phyloP scores from a whole-genome alignment of 2,797 vertebrate species.

The Semaprochilodus insignis region DNA sequence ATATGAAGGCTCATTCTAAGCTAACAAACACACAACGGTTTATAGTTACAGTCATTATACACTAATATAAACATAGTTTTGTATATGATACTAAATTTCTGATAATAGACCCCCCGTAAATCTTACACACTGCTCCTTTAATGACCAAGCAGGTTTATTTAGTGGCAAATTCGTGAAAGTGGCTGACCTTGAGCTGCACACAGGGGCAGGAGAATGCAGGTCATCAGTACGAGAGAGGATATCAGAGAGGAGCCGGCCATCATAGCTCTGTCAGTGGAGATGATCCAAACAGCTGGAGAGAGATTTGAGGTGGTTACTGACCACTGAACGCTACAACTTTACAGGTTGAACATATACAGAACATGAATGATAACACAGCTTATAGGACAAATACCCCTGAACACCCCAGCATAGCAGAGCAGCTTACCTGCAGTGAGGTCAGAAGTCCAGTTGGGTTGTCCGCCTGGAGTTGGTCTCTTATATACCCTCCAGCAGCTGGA shows the following conservation, averaged over 20 bases:
- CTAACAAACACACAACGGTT: no score
- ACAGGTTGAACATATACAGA: not conserved
- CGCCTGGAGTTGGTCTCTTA: slow-evolving; percentile 31
- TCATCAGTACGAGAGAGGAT: slow-evolving; percentile 41
- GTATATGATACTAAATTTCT: no score
- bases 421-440: slow-evolving; percentile 45
- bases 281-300: slow-evolving; percentile 7
- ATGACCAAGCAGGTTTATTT: no score
- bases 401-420: not conserved
- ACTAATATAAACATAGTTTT: no score
- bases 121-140: no score
- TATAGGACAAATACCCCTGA: not conserved
- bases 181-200: slow-evolving; percentile 60
- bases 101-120: no score
- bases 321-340: no score
- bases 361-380: not conserved
- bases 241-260: slow-evolving; percentile 51
- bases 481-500: slow-evolving; percentile 57
- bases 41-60: no score
- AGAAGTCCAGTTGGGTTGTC: slow-evolving; percentile 17
- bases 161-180: no score
- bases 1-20: no score
- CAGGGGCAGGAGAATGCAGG: slow-evolving; percentile 44
- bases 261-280: slow-evolving; percentile 4
- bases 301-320: not conserved